A percentile compares a stretch with the other conserved stretches of the same genome.
These are phyloP conservation scores for Musca domestica DNA, from an alignment of 1,140 invertebrate species.

Conservation along the genomic window DNA sequence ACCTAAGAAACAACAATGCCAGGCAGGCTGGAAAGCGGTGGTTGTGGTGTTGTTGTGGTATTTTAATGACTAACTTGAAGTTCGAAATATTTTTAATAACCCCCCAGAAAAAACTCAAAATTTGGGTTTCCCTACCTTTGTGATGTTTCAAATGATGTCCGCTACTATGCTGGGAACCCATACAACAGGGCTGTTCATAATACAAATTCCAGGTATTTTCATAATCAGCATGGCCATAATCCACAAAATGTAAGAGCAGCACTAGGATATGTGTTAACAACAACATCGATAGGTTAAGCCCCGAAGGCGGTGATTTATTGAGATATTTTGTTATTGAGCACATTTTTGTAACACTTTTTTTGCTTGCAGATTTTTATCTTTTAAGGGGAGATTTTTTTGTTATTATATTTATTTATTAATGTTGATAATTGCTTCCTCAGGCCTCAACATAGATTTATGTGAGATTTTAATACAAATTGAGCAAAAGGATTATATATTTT, in stretches of 20 bases:
- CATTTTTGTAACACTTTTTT: background rate
- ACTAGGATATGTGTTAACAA: conserved; percentile 34
- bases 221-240: conserved; percentile 52
- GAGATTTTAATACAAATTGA: too few species aligned
- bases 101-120: background rate
- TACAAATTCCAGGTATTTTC: conserved; percentile 64
- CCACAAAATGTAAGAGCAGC: conserved; percentile 47
- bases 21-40: too few species aligned
- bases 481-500: too few species aligned
- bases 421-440: too few species aligned
- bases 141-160: conserved; percentile 60
- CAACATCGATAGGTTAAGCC: conserved; percentile 14
- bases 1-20: too few species aligned
- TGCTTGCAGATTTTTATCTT: too few species aligned
- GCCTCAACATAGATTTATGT: too few species aligned
- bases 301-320: background rate
- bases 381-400: too few species aligned
- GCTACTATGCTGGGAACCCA: conserved; percentile 46
- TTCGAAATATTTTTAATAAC: too few species aligned
- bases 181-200: conserved; percentile 62
- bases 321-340: conserved; percentile 23
- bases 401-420: too few species aligned
- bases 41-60: too few species aligned
- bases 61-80: too few species aligned
- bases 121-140: conserved; percentile 56